A percentile compares a stretch with the other conserved stretches of the same genome.
phyloP scores from a whole-genome alignment of 2,113 vertebrate species.

The Bos javanicus region DNA sequence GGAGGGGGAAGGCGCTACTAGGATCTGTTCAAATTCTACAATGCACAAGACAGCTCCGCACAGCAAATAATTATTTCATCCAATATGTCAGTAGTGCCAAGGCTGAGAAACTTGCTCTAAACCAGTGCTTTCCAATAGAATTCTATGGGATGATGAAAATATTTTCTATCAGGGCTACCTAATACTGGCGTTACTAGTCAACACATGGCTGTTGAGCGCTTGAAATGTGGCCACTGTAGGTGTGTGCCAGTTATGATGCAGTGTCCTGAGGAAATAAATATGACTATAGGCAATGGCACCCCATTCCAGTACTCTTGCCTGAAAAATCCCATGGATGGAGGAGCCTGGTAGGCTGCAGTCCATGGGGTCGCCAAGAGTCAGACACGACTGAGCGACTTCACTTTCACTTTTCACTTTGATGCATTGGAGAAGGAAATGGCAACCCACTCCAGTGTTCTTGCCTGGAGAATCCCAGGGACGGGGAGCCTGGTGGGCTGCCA shows the following conservation, averaged over 20 bases:
- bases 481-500: background rate
- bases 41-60: background rate
- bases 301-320: background rate
- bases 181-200: background rate
- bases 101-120: background rate
- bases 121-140: background rate
- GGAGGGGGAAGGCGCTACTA: background rate
- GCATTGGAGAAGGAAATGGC: background rate
- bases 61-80: background rate
- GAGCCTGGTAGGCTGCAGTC: background rate
- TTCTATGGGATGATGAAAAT: background rate
- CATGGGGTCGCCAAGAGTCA: fast-evolving
- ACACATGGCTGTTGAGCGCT: background rate
- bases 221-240: background rate
- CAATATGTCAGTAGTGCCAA: background rate
- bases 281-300: background rate
- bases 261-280: background rate
- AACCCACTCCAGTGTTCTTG: background rate
- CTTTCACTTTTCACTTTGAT: background rate
- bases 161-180: background rate
- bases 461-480: background rate
- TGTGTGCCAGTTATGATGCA: background rate
- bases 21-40: background rate
- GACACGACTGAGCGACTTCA: fast-evolving
- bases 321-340: background rate